A percentile compares a stretch with the other conserved stretches of the same genome.
These are phyloP conservation scores for Aplodontia rufa DNA, from an alignment of 2,113 vertebrate genomes.

Conservation along the genomic window DNA sequence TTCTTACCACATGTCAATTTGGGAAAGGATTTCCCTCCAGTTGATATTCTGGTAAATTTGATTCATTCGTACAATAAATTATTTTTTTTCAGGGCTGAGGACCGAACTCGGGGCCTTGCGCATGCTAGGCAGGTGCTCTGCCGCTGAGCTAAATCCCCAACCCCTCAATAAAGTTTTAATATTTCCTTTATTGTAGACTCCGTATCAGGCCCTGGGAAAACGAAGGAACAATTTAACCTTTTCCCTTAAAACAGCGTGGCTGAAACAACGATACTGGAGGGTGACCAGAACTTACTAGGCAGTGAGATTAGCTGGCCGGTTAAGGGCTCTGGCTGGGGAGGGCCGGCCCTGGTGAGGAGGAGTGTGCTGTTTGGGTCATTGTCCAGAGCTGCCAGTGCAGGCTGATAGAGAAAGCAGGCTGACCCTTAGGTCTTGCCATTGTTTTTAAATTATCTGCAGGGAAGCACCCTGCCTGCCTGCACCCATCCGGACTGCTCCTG, in stretches of 20 bases:
- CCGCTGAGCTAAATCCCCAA: too few species aligned
- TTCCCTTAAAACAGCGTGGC: neutral
- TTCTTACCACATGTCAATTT: neutral
- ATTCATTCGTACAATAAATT: neutral
- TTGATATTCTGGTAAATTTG: neutral
- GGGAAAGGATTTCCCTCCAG: neutral
- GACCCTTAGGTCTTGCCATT: neutral
- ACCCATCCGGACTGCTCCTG: rapidly evolving
- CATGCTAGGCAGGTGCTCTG: too few species aligned
- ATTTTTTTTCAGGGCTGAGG: too few species aligned
- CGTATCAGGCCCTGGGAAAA: neutral
- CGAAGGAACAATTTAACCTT: neutral
- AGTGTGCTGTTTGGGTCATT: neutral
- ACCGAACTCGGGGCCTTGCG: too few species aligned
- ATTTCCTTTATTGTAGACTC: neutral
- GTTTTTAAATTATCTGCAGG: neutral
- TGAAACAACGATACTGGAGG: neutral
- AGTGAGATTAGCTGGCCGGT: too few species aligned
- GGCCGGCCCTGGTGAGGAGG: neutral
- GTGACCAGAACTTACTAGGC: neutral
- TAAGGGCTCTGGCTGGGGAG: neutral
- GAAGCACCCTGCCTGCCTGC: rapidly evolving
- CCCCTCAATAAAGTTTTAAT: neutral
- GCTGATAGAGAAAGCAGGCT: neutral
- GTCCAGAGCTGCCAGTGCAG: too few species aligned